phyloP scores from a whole-genome alignment of 2,113 vertebrate genomes.

The Podocnemis expansa region DNA sequence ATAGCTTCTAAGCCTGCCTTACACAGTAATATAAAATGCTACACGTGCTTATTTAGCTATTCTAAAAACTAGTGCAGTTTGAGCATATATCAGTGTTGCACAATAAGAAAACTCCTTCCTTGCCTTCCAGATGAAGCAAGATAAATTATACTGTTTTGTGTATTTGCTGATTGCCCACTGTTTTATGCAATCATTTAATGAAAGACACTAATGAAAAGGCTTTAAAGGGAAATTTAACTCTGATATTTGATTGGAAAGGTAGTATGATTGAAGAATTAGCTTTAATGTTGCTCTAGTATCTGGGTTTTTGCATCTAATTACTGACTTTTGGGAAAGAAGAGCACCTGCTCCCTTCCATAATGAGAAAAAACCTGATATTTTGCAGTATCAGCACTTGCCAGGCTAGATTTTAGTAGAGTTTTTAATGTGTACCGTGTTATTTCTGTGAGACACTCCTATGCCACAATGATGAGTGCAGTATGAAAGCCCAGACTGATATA shows the following conservation, averaged over 20 bases:
- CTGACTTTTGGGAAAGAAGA: rapidly evolving
- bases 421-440: not conserved
- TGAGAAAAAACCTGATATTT: not conserved
- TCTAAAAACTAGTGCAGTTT: not conserved
- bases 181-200: not conserved
- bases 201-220: rapidly evolving
- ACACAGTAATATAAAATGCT: not conserved
- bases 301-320: not conserved
- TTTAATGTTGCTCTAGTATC: not conserved
- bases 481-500: not conserved
- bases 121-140: not conserved
- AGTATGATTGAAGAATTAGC: not conserved
- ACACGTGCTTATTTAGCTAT: not conserved
- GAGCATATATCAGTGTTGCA: not conserved
- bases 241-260: rapidly evolving
- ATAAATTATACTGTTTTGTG: not conserved
- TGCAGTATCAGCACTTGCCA: rapidly evolving
- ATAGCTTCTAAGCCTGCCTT: too few relatives aligned
- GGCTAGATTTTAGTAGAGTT: not conserved
- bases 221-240: not conserved
- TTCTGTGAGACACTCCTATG: rapidly evolving
- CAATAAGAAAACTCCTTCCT: not conserved
- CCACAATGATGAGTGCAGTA: not conserved
- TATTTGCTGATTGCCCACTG: not conserved
- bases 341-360: rapidly evolving